Conservation (phyloP, 2,888 invertebrate genomes). For the Griposia aprilina region DNA sequence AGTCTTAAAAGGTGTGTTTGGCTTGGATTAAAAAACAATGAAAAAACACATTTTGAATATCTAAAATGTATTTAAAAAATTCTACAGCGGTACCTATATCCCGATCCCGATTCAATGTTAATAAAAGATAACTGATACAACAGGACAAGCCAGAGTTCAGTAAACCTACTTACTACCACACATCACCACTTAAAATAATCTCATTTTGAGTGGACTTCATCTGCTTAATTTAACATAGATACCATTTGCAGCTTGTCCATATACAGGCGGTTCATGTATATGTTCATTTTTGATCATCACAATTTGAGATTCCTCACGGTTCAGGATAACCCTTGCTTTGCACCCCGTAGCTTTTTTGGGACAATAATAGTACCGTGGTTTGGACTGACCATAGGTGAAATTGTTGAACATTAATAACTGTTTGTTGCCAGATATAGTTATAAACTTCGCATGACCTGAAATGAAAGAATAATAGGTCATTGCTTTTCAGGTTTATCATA, state of each 20-base stretch:
- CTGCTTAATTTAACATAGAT: conserved; percentile 18
- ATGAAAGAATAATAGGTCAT: conserved; percentile 9
- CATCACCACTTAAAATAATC: too few relatives aligned
- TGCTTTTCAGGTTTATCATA: neutral
- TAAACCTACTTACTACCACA: too few relatives aligned
- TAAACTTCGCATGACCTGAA: conserved; percentile 3
- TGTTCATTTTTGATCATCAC: conserved; percentile 66
- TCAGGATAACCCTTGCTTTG: conserved; percentile 73
- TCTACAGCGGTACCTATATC: too few relatives aligned
- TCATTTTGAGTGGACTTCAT: neutral
- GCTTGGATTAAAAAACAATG: too few relatives aligned
- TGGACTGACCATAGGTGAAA: conserved; percentile 73
- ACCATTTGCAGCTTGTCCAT: conserved; percentile 23
- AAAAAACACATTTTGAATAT: too few relatives aligned
- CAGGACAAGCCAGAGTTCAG: too few relatives aligned
- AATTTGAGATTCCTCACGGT: conserved; percentile 59
- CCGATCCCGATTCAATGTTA: too few relatives aligned
- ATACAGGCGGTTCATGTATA: conserved; percentile 72
- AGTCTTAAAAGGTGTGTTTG: too few relatives aligned
- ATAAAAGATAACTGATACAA: too few relatives aligned
- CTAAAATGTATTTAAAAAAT: too few relatives aligned
- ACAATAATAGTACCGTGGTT: conserved; percentile 75
- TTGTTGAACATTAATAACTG: conserved; percentile 72
- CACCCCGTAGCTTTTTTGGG: conserved; percentile 76
- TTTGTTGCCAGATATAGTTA: neutral